Percentiles rank a stretch among this genome's conserved stretches.
Conservation (phyloP, 2,888 invertebrate species). For the Agonopterix subpropinquella region DNA sequence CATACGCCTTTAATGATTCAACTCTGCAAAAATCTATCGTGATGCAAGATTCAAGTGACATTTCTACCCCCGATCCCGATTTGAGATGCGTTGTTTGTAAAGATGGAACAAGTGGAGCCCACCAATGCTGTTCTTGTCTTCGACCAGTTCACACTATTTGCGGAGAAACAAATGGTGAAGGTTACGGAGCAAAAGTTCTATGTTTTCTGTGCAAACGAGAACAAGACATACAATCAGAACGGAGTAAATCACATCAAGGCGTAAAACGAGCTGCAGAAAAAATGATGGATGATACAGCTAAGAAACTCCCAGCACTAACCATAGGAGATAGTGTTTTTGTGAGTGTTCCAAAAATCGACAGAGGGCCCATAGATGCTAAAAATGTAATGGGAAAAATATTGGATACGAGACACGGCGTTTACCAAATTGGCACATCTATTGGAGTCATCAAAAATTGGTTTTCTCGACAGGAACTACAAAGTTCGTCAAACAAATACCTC, state of each 20-base stretch:
- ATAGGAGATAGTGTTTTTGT: not conserved
- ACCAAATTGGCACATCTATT: not conserved
- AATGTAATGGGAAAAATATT: not conserved
- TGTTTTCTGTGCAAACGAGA: not conserved
- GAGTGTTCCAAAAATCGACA: not conserved
- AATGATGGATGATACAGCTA: not conserved
- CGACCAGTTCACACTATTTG: no score
- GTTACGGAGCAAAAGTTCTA: not conserved
- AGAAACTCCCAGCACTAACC: not conserved
- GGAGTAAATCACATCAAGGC: not conserved
- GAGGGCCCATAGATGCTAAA: not conserved
- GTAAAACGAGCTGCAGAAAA: not conserved
- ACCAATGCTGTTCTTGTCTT: no score
- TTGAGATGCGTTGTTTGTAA: no score
- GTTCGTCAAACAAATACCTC: no score
- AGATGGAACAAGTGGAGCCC: not conserved
- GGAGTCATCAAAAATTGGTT: no score
- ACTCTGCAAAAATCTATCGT: no score
- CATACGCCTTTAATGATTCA: no score
- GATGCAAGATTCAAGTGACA: no score
- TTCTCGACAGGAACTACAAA: no score
- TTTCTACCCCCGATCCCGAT: no score
- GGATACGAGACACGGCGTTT: not conserved
- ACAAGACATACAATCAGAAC: not conserved
- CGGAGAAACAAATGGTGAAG: not conserved